Evolutionary conservation across 2,888 invertebrate species (phyloP), one percentile per base, ranked within the genome.

Genomic region (Monopis laevigella): DNA sequence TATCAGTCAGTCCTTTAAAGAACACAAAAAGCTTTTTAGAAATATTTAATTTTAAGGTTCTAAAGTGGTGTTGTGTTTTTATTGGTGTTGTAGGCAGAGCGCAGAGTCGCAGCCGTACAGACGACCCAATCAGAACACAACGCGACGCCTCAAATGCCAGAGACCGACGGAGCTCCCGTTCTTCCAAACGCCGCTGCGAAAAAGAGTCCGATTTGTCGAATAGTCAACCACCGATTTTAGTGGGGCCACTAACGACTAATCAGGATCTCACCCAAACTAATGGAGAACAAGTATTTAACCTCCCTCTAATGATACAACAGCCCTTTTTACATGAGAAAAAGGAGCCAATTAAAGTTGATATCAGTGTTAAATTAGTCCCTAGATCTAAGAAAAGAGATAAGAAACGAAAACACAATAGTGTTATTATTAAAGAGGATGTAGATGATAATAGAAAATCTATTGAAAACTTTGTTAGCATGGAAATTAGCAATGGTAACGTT

Each of bases 281-380:
- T 48, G 77, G 75, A 52, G 78, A 77, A 50, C 80, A 67, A 48
- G 63, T 69, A 44, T 77, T 71, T 51, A 80, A 78, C 52, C 57
- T 82, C 44, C 82, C 82, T 47, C 67, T 82, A 53, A 80, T 77
- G 72, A 82, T 82, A 62, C 78, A 81, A 81, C 82, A 82, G 68
- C 82, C 82, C 78, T 82, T 81, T 81, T 82, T 82, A 81, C 82
- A 73, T 43, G 82, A 80, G 80, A 82, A 82, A 82, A 86, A 86
- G 84, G 86, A 86, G 71, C 88, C 88, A 41, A 86, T 90, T 53
- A 89, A 89, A 82, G 86, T 90, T 71, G 89, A 90, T 64, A 88
- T 90, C 57, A 88, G 87, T 66, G 88, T 90, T 47, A 88, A 89
- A 65, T 77, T 89, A 63, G 84, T 89, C 65, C 87, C 89, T 49